Evolutionary conservation across 2,888 invertebrate genomes (phyloP), one percentile per base, ranked within the genome.

Genomic region (Polyploca ridens): DNA sequence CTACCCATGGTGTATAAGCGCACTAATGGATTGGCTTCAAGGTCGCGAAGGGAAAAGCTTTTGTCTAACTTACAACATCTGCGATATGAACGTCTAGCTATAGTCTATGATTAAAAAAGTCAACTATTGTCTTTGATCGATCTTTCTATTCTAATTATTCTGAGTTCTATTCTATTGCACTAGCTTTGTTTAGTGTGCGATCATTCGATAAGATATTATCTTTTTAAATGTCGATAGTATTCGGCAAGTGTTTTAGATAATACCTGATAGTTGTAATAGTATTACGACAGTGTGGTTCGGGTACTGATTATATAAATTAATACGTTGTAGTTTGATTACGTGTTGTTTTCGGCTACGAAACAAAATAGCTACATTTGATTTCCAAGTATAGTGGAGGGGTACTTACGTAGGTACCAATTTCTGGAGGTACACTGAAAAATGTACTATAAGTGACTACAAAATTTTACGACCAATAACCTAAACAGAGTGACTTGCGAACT

Each of bases 1-100:
- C 54, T 54, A 54, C 19, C 54, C 8, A 54, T 54, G 10, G 19
- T 54, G 54, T 54, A 54, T 16, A 54, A 10, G 54, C 4, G 54
- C 19, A 4, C 19, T 54, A 54, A 54, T 54, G 54, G 54, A 54
- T 54, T 54, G 54, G 54, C 19, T 54, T 54, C 54, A 54, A 19
- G 54, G 54, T 19, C 54, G 19, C 19, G 54, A 54, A 16, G 49
- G 49, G 16, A 49, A 16, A n/a, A 16, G 16, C 19, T 19, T 16
- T 54, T 54, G 54, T 54, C 6, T 2, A 19, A 19, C 54, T 10
- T 10, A 19, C 19, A 54, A 54, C 19, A 19, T 49, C 49, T 49
- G 49, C n/a, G 7, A 49, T 16, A 49, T 46, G 10, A 46, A n/a
- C 46, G 46, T 49, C 1, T 49, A 27, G 27, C 27, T 27, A 27